phyloP scores from a whole-genome alignment of 2,888 invertebrate species.

The Agonopterix alstromeriana region DNA sequence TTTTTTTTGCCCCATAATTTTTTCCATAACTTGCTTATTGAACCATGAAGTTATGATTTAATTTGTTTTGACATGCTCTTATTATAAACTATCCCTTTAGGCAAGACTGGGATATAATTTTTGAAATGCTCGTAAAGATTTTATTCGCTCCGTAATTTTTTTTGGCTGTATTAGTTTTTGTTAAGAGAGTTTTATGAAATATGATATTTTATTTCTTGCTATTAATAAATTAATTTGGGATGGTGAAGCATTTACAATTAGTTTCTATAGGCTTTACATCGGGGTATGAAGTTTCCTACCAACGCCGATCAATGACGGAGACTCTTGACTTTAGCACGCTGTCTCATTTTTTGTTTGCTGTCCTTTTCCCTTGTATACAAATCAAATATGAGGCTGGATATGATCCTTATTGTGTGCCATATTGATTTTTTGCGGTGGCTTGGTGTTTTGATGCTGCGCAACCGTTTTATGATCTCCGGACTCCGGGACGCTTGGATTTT shows the following conservation, averaged over 20 bases:
- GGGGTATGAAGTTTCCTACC: constrained; percentile 24
- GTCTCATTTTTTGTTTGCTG: constrained; percentile 47
- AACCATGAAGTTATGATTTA: constrained; percentile 71
- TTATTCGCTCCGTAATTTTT: not conserved
- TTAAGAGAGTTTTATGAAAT: constrained; percentile 32
- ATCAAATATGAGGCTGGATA: constrained; percentile 42
- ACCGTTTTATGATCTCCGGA: constrained; percentile 17
- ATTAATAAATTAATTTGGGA: constrained; percentile 29
- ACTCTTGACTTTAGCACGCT: constrained; percentile 66
- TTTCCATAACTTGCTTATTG: constrained; percentile 49
- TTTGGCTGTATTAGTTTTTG: constrained; percentile 11
- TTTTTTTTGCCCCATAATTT: constrained; percentile 46
- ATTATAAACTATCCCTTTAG: constrained; percentile 39
- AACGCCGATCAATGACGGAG: constrained; percentile 64
- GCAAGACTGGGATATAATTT: constrained; percentile 14
- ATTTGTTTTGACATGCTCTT: constrained; percentile 71
- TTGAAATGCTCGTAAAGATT: constrained; percentile 13
- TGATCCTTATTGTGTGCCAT: constrained; percentile 62
- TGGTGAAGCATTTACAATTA: constrained; percentile 19
- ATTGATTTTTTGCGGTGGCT: constrained; percentile 65
- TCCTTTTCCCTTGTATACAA: constrained; percentile 54
- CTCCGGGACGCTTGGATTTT: constrained; percentile 16
- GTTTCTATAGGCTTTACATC: constrained; percentile 18
- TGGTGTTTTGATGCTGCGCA: constrained; percentile 30
- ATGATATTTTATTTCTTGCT: constrained; percentile 35